Evolutionary conservation across 1,140 invertebrate species (phyloP), one percentile per base, ranked within the genome.

Genomic region (Armadillidium nasatum): DNA sequence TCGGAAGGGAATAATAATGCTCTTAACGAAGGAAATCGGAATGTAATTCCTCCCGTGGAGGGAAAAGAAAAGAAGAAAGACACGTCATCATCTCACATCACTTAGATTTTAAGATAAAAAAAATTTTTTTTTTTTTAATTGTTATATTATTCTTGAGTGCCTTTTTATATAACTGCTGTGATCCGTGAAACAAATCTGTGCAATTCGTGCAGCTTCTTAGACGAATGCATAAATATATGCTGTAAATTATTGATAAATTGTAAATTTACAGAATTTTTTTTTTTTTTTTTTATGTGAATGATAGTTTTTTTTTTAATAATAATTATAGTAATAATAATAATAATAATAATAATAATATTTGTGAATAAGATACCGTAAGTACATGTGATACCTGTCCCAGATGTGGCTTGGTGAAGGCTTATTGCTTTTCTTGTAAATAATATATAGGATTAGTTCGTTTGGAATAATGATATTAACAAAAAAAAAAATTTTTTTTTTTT

Each of bases 161-260:
- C 50, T 60, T 60, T 7, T 33, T 33, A 33, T 13, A 60, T 13
- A 60, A 60, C 19, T 60, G 50, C 50, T 60, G 50, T 60, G 50
- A 60, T 60, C 11, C 19, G 50, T 60, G 50, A 2, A 60, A 60
- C 50, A 60, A 60, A 60, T 60, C 50, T 60, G 50, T 60, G 50
- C 50, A 60, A 60, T 60, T 13, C 50, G 50, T 60, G 50, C 50
- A 60, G 50, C 50, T 60, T n/a, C n/a, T n/a, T 60, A 60, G 7
- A 60, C 50, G 33, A 60, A 4, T 60, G 50, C 19, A 60, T 19
- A 19, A 15, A 60, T 60, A 7, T 10, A 60, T 60, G 11, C 19
- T 60, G 19, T 15, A 15, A 60, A 15, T 15, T 60, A 60, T 60
- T 15, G 1, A 60, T 60, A 60, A 15, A 10, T 10, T 50, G 46